Conservation (phyloP, 2,797 vertebrate species). For the Huso huso region DNA sequence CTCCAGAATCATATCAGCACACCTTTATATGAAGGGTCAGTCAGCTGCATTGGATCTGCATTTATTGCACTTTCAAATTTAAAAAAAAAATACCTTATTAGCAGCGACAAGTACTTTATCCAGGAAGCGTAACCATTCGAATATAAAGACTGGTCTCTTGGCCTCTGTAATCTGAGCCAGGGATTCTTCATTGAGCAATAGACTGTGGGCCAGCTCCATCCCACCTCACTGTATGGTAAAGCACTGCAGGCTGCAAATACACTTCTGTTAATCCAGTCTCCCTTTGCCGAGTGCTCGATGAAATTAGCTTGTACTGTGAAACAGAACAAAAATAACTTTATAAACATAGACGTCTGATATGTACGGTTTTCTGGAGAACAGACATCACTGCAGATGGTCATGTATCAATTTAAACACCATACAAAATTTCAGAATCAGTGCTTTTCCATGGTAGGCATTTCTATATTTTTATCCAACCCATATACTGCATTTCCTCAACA, state of each 20-base stretch:
- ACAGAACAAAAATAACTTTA: background rate
- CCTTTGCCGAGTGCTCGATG: background rate
- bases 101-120: slow-evolving; percentile 93
- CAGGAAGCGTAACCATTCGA: slow-evolving; percentile 95
- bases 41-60: too few relatives aligned
- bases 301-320: background rate
- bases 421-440: too few relatives aligned
- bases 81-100: slow-evolving; percentile 72
- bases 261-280: background rate
- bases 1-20: too few relatives aligned
- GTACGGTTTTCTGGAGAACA: too few relatives aligned
- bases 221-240: slow-evolving; percentile 23
- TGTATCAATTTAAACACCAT: too few relatives aligned
- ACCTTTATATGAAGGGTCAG: too few relatives aligned
- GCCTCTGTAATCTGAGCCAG: slow-evolving; percentile 94
- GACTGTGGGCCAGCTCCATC: slow-evolving; percentile 97
- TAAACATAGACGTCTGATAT: too few relatives aligned
- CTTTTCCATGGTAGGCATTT: too few relatives aligned
- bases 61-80: too few relatives aligned
- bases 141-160: slow-evolving; percentile 95
- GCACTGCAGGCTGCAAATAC: slow-evolving; percentile 11
- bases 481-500: too few relatives aligned
- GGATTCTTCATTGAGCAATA: slow-evolving; percentile 93
- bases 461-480: too few relatives aligned
- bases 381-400: too few relatives aligned